Evolutionary conservation across 2,113 vertebrate species (phyloP).

Genomic region (Salvelinus fontinalis): DNA sequence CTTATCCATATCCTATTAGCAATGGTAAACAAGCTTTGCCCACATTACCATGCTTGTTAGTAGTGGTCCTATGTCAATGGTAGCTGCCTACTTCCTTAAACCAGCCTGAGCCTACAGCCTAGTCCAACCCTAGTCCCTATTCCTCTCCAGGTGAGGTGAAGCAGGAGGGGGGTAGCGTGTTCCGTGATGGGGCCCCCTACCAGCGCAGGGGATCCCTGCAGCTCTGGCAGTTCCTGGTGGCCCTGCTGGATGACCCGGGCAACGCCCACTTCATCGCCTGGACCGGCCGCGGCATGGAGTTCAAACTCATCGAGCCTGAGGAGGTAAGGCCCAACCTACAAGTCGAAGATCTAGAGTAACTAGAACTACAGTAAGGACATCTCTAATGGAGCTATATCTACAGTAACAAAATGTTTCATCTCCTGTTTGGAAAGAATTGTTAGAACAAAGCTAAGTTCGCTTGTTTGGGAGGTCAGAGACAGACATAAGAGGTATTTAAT

Average conservation of each 20-base stretch:
- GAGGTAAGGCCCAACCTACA: constrained; percentile 77
- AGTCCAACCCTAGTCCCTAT: not conserved
- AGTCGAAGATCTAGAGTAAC: not conserved
- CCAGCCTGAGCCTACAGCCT: not conserved
- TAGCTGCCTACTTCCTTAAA: too few relatives aligned
- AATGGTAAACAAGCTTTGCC: too few relatives aligned
- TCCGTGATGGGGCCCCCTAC: constrained; percentile 88
- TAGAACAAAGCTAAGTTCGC: too few relatives aligned
- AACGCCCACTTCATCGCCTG: constrained; percentile 97
- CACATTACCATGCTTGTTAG: too few relatives aligned
- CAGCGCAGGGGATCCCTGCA: constrained; percentile 94
- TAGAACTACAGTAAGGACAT: too few relatives aligned
- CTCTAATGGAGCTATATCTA: too few relatives aligned
- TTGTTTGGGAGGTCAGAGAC: too few relatives aligned
- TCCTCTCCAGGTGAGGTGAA: constrained; percentile 86
- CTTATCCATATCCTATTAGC: too few relatives aligned
- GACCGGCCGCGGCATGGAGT: constrained; percentile 98
- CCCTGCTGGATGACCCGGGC: constrained; percentile 88
- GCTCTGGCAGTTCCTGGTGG: constrained; percentile 98
- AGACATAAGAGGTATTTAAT: too few relatives aligned
- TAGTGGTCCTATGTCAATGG: too few relatives aligned
- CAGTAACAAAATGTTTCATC: too few relatives aligned
- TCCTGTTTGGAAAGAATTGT: too few relatives aligned
- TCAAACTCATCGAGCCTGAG: constrained; percentile 98
- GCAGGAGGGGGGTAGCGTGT: constrained; percentile 81